Percentiles rank a stretch among this genome's conserved stretches.
Conservation (phyloP, 2,888 invertebrate species). For the Cantharis flavilabris region DNA sequence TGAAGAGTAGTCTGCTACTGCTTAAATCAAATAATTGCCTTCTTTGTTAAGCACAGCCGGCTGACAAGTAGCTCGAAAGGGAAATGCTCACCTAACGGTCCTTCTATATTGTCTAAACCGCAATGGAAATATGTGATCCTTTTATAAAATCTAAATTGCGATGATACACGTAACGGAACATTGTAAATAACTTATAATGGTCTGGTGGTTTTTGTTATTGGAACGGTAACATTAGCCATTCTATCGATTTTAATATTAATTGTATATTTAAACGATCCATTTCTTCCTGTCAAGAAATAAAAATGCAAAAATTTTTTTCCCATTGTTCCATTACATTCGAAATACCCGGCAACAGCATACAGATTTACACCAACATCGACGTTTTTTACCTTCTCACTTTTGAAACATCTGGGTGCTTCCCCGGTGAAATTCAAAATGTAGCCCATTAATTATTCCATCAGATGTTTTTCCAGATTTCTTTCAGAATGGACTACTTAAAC, state of each 20-base stretch:
- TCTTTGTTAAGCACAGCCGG: slow-evolving; percentile 13
- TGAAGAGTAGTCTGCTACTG: slow-evolving; percentile 18
- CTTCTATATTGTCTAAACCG: slow-evolving; percentile 4
- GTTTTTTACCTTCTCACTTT: neutral
- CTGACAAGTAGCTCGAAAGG: slow-evolving; percentile 24
- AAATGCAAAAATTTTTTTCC: neutral
- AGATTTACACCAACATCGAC: neutral
- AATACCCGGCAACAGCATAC: neutral
- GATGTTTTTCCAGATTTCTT: neutral
- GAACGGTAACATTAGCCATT: neutral
- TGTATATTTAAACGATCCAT: neutral
- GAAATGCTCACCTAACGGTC: slow-evolving; percentile 20
- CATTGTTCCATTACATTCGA: neutral
- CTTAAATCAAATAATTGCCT: slow-evolving; percentile 19
- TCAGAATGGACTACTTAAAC: neutral
- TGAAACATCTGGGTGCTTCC: neutral
- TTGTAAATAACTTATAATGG: slow-evolving; percentile 12
- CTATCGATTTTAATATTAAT: neutral
- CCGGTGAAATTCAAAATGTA: neutral
- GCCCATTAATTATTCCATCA: neutral
- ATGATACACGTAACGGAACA: slow-evolving; percentile 16
- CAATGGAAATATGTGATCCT: slow-evolving; percentile 11
- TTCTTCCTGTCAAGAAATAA: neutral
- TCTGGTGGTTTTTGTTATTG: slow-evolving; percentile 7
- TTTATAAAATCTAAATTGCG: slow-evolving; percentile 16